Conservation (phyloP, 2,113 vertebrate species). For the Rhabdornis inornatus region DNA sequence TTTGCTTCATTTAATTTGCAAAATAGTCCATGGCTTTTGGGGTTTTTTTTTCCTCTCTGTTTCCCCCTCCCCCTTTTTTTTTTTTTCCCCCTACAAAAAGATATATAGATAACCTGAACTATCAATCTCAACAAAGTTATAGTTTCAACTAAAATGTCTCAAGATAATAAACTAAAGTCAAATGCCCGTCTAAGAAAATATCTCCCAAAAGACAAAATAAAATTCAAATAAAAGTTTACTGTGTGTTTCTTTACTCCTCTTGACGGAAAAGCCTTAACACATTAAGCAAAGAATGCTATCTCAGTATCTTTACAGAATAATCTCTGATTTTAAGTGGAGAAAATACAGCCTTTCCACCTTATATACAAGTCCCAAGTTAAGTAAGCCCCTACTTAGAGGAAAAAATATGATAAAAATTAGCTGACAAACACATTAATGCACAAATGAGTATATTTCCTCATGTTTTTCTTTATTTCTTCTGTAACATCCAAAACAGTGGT, state of each 20-base stretch:
- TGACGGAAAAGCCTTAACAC: not conserved
- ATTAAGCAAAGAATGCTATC: not conserved
- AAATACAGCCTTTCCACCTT: not conserved
- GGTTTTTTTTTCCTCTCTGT: fast-evolving
- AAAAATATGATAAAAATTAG: not conserved
- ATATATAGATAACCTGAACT: not conserved
- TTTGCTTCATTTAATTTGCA: not conserved
- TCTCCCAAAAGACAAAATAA: not conserved
- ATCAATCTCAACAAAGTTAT: not conserved
- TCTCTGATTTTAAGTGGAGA: not conserved
- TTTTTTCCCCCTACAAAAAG: not conserved
- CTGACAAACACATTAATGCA: not conserved
- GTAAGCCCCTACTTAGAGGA: not conserved
- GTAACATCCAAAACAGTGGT: not conserved
- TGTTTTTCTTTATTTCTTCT: not conserved
- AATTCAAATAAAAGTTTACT: not conserved
- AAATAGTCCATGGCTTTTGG: not conserved
- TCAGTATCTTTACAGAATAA: not conserved
- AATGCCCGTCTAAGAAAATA: not conserved
- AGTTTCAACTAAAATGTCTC: not conserved
- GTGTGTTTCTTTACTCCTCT: not conserved
- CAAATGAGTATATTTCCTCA: not conserved
- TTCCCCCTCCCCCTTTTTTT: too few species aligned
- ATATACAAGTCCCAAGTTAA: not conserved
- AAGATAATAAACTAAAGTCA: not conserved